These are phyloP conservation scores for Aselliscus stoliczkanus DNA, from an alignment of 2,797 vertebrate genomes.

Conservation along the genomic window DNA sequence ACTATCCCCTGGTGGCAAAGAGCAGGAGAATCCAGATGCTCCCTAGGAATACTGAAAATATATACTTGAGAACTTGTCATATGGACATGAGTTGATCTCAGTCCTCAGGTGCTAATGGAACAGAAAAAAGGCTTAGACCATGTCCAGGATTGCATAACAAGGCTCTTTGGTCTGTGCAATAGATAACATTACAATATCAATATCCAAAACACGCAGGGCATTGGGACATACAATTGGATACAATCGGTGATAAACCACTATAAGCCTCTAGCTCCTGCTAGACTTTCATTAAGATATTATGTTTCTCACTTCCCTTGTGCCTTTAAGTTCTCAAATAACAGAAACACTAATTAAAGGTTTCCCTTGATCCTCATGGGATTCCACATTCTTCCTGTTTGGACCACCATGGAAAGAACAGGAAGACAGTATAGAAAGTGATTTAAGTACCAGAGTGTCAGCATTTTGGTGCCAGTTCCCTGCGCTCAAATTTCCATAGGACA, in stretches of 20 bases:
- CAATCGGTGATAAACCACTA: background rate
- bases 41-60: background rate
- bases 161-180: background rate
- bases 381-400: background rate
- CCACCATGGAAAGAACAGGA: background rate
- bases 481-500: background rate
- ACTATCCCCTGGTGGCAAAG: background rate
- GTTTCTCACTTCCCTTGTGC: background rate
- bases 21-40: background rate
- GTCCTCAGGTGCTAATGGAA: background rate
- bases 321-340: background rate
- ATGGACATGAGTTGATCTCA: background rate
- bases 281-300: background rate
- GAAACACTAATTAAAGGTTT: background rate
- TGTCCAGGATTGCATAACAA: background rate
- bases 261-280: background rate
- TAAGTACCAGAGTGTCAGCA: background rate
- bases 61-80: background rate
- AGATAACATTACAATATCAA: background rate
- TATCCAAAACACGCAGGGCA: background rate
- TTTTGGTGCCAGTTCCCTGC: background rate
- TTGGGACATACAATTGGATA: background rate
- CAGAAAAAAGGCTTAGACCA: background rate
- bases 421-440: background rate
- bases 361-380: background rate